A percentile compares a stretch with the other conserved stretches of the same genome.
Evolutionary conservation across 2,113 vertebrate species (phyloP).

Genomic region (Porphyrio hochstetteri): DNA sequence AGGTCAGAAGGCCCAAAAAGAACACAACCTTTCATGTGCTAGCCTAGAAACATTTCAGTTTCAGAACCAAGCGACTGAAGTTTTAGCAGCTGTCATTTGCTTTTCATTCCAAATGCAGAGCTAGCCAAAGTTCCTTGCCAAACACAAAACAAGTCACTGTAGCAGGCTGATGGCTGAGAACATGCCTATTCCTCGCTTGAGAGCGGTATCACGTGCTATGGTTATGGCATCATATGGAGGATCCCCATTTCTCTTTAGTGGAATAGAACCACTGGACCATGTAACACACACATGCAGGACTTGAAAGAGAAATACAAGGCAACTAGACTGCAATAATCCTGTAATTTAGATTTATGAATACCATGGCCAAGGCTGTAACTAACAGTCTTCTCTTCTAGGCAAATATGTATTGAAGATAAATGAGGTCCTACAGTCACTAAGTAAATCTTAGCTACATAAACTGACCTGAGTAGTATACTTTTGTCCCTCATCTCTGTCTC

Average conservation of each 20-base stretch:
- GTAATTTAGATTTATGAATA: neutral
- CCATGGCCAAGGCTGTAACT: neutral
- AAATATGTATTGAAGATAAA: neutral
- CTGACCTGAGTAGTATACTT: neutral
- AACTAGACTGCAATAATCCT: neutral
- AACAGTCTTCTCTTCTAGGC: neutral
- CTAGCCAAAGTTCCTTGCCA: neutral
- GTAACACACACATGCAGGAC: neutral
- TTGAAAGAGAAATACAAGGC: constrained; percentile 6
- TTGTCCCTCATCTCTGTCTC: neutral
- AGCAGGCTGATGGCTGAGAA: neutral
- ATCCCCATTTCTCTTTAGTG: neutral
- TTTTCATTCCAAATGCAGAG: neutral
- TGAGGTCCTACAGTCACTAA: neutral
- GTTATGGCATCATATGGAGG: neutral
- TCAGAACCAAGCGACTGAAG: neutral
- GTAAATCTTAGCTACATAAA: neutral
- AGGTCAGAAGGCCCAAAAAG: neutral
- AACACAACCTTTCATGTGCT: neutral
- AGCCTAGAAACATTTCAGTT: neutral
- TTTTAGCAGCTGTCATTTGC: neutral
- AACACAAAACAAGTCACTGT: neutral
- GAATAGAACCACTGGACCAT: neutral
- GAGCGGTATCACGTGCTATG: neutral
- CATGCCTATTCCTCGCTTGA: fast-evolving